A percentile compares a stretch with the other conserved stretches of the same genome.
Evolutionary conservation across 2,113 vertebrate species (phyloP).

Genomic region (Cololabis saira): DNA sequence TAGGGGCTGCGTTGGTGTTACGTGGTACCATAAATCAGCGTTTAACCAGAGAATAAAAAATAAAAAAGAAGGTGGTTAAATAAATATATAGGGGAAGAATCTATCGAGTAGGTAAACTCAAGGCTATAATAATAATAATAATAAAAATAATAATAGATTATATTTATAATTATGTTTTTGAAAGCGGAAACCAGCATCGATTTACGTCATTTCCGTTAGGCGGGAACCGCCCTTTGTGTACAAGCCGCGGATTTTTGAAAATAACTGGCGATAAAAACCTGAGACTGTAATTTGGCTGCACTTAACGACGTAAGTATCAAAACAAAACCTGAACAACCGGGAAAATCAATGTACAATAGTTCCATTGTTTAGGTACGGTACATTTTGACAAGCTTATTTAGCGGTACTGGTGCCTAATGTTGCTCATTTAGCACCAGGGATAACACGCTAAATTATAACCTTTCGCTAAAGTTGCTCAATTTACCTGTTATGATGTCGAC

Average conservation of each 20-base stretch:
- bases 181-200: conserved; percentile 5
- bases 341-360: neutral
- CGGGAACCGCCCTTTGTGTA: neutral
- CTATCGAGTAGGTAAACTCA: no score
- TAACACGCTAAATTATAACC: neutral
- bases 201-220: conserved; percentile 44
- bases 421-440: conserved; percentile 8
- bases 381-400: neutral
- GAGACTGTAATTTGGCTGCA: no score
- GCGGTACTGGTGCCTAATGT: neutral
- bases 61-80: neutral
- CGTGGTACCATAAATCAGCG: no score
- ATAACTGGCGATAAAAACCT: conserved; percentile 1
- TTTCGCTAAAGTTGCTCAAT: no score
- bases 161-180: neutral
- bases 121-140: no score
- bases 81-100: neutral
- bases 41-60: neutral
- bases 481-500: no score
- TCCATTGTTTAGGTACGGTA: no score
- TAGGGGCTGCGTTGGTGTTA: no score
- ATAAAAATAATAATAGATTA: neutral
- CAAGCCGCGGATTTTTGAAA: conserved; percentile 69
- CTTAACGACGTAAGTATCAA: conserved; percentile 29
- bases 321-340: accelerated